Evolutionary conservation across 2,113 vertebrate species (phyloP).

Genomic region (Xenopus laevis): DNA sequence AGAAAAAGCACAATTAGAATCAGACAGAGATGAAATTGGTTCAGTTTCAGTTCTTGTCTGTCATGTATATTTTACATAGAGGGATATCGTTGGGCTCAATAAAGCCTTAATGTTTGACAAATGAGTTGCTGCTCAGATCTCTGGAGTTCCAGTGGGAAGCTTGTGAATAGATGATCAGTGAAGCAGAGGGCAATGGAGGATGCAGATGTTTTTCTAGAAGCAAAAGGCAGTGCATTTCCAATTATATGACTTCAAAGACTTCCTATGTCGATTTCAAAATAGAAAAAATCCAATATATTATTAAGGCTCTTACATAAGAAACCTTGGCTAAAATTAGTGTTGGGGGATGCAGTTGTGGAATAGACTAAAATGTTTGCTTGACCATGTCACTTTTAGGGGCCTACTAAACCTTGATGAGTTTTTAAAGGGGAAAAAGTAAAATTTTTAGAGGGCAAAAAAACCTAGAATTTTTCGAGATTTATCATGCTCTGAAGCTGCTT

Average conservation of each 20-base stretch:
- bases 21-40: constrained; percentile 12
- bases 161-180: constrained; percentile 33
- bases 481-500: too few species aligned
- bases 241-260: constrained; percentile 29
- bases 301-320: neutral
- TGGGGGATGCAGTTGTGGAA: too few species aligned
- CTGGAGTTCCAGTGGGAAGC: constrained; percentile 21
- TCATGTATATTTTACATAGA: constrained; percentile 40
- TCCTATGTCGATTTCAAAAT: constrained; percentile 14
- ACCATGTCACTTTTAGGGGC: too few species aligned
- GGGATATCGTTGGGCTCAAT: constrained; percentile 33
- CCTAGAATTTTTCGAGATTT: too few species aligned
- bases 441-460: too few species aligned
- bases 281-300: neutral
- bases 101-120: constrained; percentile 40
- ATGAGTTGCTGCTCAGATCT: constrained; percentile 38
- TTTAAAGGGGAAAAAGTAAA: too few species aligned
- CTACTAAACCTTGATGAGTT: too few species aligned
- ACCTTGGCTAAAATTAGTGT: too few species aligned
- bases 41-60: constrained; percentile 19
- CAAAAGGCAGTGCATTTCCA: constrained; percentile 19
- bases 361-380: too few species aligned
- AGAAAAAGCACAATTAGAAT: constrained; percentile 25
- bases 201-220: constrained; percentile 23
- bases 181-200: constrained; percentile 18